These are phyloP conservation scores for Sebastes melanostomus DNA, from an alignment of 2,797 vertebrate species.

Conservation along the genomic window DNA sequence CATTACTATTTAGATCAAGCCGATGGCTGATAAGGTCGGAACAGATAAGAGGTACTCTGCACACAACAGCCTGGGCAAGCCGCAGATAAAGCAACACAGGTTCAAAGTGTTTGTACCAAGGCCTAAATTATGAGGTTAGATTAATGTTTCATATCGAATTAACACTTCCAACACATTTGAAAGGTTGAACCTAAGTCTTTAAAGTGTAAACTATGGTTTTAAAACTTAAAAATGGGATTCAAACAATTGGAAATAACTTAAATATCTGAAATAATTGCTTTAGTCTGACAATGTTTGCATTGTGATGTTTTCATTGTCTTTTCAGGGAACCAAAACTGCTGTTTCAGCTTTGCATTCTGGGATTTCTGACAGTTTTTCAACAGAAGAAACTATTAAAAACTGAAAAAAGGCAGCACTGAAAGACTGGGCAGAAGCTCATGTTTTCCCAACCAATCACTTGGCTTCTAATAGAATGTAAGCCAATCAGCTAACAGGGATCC, in stretches of 20 bases:
- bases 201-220: not conserved
- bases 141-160: not conserved
- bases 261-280: not conserved
- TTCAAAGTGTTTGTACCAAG: slow-evolving; percentile 10
- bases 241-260: not conserved
- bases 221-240: not conserved
- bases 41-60: not conserved
- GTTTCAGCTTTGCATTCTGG: not conserved
- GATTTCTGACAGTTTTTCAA: not conserved
- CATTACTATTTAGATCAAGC: slow-evolving; percentile 45
- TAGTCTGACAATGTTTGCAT: not conserved
- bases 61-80: slow-evolving; percentile 1
- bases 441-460: not conserved
- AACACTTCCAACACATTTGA: not conserved
- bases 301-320: not conserved
- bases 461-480: not conserved
- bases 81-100: slow-evolving; percentile 6
- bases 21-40: slow-evolving; percentile 33
- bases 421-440: not conserved
- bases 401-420: not conserved
- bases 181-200: not conserved
- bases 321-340: not conserved
- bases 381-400: not conserved
- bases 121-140: not conserved
- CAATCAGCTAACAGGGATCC: not conserved